These are phyloP conservation scores for Oncorhynchus tshawytscha DNA, from an alignment of 2,113 vertebrate genomes.

Conservation along the genomic window DNA sequence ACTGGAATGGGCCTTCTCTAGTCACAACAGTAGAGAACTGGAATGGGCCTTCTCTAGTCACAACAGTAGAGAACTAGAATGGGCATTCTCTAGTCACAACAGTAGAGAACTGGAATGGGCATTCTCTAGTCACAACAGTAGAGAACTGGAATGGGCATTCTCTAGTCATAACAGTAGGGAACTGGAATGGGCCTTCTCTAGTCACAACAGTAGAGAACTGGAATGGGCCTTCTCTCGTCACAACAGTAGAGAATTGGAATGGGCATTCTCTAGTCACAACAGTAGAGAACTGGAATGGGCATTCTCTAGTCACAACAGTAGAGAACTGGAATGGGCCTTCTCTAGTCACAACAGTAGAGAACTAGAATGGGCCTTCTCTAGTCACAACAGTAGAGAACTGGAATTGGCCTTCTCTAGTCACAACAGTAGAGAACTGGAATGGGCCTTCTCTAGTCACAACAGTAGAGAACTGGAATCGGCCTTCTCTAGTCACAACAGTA, in stretches of 20 bases:
- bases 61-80: not conserved
- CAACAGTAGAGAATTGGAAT: not conserved
- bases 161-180: not conserved
- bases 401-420: no score
- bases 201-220: not conserved
- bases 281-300: not conserved
- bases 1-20: no score
- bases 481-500: no score
- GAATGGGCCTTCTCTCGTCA: no score
- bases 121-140: not conserved
- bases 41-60: no score
- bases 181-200: not conserved
- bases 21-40: no score
- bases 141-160: not conserved
- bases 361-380: no score
- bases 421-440: no score
- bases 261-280: not conserved
- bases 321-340: not conserved
- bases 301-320: not conserved
- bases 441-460: no score
- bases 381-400: not conserved
- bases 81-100: not conserved
- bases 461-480: no score
- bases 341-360: not conserved
- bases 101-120: no score